Evolutionary conservation across 2,888 invertebrate genomes (phyloP).

Genomic region (Orthosia gothica): DNA sequence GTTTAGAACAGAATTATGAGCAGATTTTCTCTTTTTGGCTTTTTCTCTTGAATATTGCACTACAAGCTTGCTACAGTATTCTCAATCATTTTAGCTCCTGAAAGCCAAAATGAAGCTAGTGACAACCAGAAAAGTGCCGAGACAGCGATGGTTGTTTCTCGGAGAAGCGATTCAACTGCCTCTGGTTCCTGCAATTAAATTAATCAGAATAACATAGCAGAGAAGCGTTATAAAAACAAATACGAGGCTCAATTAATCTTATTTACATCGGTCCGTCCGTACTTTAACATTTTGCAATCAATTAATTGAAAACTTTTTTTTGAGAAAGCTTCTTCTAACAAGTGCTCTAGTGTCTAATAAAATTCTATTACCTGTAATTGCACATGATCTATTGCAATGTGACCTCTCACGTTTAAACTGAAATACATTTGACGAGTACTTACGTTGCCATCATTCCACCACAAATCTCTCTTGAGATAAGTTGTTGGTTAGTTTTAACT

Average conservation of each 20-base stretch:
- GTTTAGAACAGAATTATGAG: not conserved
- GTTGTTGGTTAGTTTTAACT: not conserved
- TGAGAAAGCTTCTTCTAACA: not conserved
- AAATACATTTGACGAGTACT: conserved; percentile 11
- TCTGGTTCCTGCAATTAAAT: too few relatives aligned
- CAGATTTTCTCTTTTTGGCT: too few relatives aligned
- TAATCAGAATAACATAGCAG: too few relatives aligned
- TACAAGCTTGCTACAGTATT: too few relatives aligned
- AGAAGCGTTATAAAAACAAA: too few relatives aligned
- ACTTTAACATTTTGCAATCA: not conserved
- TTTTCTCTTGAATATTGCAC: too few relatives aligned
- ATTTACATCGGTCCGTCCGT: not conserved
- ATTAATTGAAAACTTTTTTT: not conserved
- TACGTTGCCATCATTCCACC: not conserved
- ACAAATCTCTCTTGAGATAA: conserved; percentile 29
- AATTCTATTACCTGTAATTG: conserved; percentile 23
- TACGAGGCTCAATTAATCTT: too few relatives aligned
- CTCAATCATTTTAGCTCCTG: too few relatives aligned
- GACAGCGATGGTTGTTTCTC: too few relatives aligned
- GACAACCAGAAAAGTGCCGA: too few relatives aligned
- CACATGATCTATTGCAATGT: not conserved
- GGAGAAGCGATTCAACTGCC: too few relatives aligned
- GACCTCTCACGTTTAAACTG: conserved; percentile 19
- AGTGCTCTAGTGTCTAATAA: conserved; percentile 1
- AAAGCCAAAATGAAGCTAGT: too few relatives aligned